Evolutionary conservation across 2,888 invertebrate genomes (phyloP).

Genomic region (Augochlorella aurata): DNA sequence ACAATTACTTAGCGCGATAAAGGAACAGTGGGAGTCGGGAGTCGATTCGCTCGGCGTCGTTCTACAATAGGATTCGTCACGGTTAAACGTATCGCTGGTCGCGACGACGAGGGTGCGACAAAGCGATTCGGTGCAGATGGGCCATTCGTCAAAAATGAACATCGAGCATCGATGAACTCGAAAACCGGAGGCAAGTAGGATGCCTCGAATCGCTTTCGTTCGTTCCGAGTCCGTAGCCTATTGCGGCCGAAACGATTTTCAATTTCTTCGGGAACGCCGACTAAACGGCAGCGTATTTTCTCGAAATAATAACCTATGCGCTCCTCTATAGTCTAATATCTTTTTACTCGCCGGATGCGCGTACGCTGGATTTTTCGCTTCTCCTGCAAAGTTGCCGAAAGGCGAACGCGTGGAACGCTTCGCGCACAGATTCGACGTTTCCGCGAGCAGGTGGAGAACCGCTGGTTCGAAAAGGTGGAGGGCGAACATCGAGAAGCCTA

Average conservation of each 20-base stretch:
- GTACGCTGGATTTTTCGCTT: not conserved
- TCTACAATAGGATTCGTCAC: slow-evolving; percentile 62
- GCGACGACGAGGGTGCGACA: slow-evolving; percentile 61
- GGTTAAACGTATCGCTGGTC: slow-evolving; percentile 51
- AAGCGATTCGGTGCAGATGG: slow-evolving; percentile 73
- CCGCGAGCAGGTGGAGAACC: slow-evolving; percentile 60
- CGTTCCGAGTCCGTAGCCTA: slow-evolving; percentile 64
- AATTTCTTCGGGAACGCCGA: not conserved
- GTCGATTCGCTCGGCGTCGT: slow-evolving; percentile 70
- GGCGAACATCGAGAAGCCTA: slow-evolving; percentile 64
- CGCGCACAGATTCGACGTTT: not conserved
- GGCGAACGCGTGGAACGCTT: not conserved
- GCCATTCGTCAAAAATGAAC: slow-evolving; percentile 78
- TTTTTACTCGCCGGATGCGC: too few species aligned
- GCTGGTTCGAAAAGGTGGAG: slow-evolving; percentile 49
- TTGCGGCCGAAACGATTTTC: slow-evolving; percentile 54
- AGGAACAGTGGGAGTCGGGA: slow-evolving; percentile 64
- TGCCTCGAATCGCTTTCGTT: slow-evolving; percentile 72
- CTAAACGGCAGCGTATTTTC: not conserved
- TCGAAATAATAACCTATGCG: not conserved
- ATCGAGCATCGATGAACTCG: slow-evolving; percentile 79
- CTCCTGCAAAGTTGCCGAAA: not conserved
- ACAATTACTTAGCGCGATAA: slow-evolving; percentile 81
- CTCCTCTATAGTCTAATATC: too few species aligned
- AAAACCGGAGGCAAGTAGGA: slow-evolving; percentile 74